Base-by-base conservation (phyloP, 1,140 invertebrate genomes). In the Stenopsyche tienmushanensis region DNA sequence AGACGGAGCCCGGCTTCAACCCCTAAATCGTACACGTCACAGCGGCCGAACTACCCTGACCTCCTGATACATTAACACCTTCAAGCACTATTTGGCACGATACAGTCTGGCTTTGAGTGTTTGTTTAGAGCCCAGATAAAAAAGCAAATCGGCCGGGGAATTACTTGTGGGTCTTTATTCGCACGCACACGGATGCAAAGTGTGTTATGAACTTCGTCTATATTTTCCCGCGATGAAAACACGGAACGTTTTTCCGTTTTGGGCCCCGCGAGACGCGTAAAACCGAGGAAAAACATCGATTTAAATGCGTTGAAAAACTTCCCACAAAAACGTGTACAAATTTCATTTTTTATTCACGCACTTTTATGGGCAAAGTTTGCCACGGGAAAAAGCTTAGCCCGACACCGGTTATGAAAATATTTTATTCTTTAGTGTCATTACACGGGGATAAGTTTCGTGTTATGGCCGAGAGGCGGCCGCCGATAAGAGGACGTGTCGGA, bases 11-110 rank as follows among this genome's bases (percentile, higher is more conserved):
- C 26, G 24, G 52, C n/a, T n/a, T n/a, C n/a, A n/a, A n/a, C n/a
- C n/a, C n/a, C n/a, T 18, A 13, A 47, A 25, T 26, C 41, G 24
- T 44, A 29, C 18, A 60, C 57, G 57, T 60, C 57, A 60, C 42
- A 23, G 20, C 23, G 54, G 39, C 57, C 42, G 34, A 49, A 59
- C 42, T 23, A 26, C 57, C 57, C 57, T 60, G 57, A 60, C 57
- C 57, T 59, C 55, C 25, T 60, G 57, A 47, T 60, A 47, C 57
- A 47, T 60, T 60, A 47, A 60, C 57, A 60, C 57, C 57, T 60
- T 60, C 42, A 26, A 60, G 23, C 42, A 24, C 42, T 23, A n/a
- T 60, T 60, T 60, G 57, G 57, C 57, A 60, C 57, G 57, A 47
- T 47, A 59, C 34, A 18, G 15, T n/a, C 39, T 1, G 24, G 41